These are phyloP conservation scores for Sciurus carolinensis DNA, from an alignment of 2,797 vertebrate species.

Conservation along the genomic window DNA sequence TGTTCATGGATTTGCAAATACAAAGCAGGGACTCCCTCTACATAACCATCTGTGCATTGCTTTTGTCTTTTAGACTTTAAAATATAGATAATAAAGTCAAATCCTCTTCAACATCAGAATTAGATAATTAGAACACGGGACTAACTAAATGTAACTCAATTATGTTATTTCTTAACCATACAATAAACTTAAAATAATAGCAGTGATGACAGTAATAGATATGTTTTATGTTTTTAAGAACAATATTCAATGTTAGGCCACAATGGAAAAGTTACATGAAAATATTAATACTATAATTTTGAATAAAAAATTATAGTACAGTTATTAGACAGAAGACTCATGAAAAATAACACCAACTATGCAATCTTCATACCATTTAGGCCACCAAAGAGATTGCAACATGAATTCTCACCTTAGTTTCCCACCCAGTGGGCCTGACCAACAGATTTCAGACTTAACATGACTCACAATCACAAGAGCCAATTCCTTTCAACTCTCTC, in stretches of 20 bases:
- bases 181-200: slow-evolving; percentile 44
- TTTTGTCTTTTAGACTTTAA: slow-evolving; percentile 64
- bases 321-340: background rate
- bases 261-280: background rate
- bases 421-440: background rate
- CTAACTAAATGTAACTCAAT: background rate
- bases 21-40: slow-evolving; percentile 87
- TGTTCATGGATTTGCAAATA: slow-evolving; percentile 74
- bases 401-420: background rate
- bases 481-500: background rate
- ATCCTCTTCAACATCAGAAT: slow-evolving; percentile 39
- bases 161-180: slow-evolving; percentile 50
- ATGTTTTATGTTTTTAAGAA: slow-evolving; percentile 2
- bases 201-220: background rate
- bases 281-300: background rate
- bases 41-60: slow-evolving; percentile 62
- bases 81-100: slow-evolving; percentile 58
- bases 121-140: slow-evolving; percentile 20
- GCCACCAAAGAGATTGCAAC: background rate
- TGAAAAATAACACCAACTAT: background rate
- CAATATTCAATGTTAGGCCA: background rate
- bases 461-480: background rate
- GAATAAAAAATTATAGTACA: slow-evolving; percentile 29
- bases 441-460: background rate
- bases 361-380: background rate